Evolutionary conservation across 1,140 invertebrate genomes (phyloP).

Genomic region (Sitobion miscanthi): DNA sequence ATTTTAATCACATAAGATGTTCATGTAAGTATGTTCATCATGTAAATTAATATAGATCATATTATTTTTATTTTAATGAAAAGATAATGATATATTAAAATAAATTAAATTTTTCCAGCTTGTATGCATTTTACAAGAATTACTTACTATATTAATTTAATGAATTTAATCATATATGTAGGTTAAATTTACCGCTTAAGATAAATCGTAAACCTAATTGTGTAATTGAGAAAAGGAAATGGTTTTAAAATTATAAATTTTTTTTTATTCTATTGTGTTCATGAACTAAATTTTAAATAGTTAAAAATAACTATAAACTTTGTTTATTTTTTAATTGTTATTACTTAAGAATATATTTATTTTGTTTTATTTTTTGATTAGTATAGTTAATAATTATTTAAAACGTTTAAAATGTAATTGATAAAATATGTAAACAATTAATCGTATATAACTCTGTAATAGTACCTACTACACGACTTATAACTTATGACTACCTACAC

Average conservation of each 20-base stretch:
- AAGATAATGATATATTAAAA: background rate
- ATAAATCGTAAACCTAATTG: background rate
- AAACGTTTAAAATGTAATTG: background rate
- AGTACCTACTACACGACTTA: background rate
- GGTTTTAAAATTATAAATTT: background rate
- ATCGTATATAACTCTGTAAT: background rate
- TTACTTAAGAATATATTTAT: background rate
- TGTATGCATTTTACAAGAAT: background rate
- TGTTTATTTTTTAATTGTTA: background rate
- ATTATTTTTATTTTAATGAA: background rate
- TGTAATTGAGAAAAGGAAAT: background rate
- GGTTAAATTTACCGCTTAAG: background rate
- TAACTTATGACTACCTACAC: background rate
- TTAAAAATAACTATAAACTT: background rate
- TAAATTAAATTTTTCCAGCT: background rate
- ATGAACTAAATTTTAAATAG: background rate
- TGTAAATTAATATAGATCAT: background rate
- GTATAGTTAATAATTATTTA: background rate
- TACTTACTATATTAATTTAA: background rate
- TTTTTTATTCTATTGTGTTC: background rate
- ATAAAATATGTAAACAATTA: background rate
- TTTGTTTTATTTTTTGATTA: background rate
- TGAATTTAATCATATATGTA: background rate
- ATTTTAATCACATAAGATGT: background rate
- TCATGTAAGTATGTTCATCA: background rate